These are phyloP conservation scores for Hipparchia semele DNA, from an alignment of 2,888 invertebrate species.

Conservation along the genomic window DNA sequence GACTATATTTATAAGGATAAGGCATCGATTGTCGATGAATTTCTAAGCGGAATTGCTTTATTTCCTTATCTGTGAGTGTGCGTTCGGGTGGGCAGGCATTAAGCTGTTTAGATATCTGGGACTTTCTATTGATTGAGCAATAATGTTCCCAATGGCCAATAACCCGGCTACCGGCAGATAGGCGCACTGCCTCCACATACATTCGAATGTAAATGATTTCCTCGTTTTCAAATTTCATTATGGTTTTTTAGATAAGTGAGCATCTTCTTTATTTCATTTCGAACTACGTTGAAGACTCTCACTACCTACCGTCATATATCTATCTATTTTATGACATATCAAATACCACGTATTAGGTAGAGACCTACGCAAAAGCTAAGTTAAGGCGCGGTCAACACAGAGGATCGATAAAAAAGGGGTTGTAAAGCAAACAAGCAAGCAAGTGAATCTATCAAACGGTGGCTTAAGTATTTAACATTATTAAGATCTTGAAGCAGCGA, in stretches of 20 bases:
- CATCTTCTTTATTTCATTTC: background rate
- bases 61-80: slow-evolving; percentile 30
- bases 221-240: slow-evolving; percentile 9
- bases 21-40: slow-evolving; percentile 24
- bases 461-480: no score
- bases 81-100: slow-evolving; percentile 19
- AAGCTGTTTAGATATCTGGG: slow-evolving; percentile 15
- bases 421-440: no score
- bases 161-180: background rate
- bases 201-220: slow-evolving; percentile 2
- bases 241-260: background rate
- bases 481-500: no score
- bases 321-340: no score
- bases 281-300: background rate
- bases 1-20: slow-evolving; percentile 14
- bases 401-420: no score
- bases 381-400: no score
- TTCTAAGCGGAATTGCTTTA: slow-evolving; percentile 29
- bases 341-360: no score
- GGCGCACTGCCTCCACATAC: background rate
- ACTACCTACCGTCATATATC: no score
- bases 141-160: slow-evolving; percentile 15
- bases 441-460: no score
- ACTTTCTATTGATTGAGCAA: slow-evolving; percentile 24
- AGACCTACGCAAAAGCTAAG: no score